A percentile compares a stretch with the other conserved stretches of the same genome.
Conservation (phyloP, 2,113 vertebrate species). For the Regulus satrapa region DNA sequence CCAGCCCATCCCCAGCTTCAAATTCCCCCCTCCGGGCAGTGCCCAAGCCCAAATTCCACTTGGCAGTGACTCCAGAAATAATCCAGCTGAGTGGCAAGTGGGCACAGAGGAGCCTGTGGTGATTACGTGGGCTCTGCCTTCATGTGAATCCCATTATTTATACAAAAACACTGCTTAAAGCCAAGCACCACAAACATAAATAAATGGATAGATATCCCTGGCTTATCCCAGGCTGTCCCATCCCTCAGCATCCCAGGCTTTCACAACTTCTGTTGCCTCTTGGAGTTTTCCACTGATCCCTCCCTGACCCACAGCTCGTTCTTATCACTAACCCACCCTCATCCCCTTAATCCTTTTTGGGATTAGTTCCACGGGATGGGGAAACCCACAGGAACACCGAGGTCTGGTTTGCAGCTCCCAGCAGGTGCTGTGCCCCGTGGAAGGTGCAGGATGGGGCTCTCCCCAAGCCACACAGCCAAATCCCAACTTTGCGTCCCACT, state of each 20-base stretch:
- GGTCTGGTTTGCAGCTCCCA: neutral
- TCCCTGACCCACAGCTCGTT: slow-evolving; percentile 42
- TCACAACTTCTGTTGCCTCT: neutral
- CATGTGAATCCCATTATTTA: neutral
- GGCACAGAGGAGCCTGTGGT: neutral
- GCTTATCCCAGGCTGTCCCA: neutral
- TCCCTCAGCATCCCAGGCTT: neutral
- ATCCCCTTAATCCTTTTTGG: neutral
- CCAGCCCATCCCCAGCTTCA: neutral
- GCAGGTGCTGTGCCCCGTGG: neutral
- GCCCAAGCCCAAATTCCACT: neutral
- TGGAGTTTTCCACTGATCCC: slow-evolving; percentile 1
- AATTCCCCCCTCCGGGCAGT: too few relatives aligned
- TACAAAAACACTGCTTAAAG: neutral
- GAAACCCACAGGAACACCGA: fast-evolving
- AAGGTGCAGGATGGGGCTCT: neutral
- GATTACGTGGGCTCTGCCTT: neutral
- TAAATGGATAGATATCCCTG: neutral
- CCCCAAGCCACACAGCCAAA: neutral
- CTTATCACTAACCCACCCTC: neutral
- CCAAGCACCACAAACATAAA: neutral
- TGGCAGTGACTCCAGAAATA: neutral
- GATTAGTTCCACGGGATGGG: neutral
- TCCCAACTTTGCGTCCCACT: neutral
- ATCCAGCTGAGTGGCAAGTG: neutral